Conservation (phyloP, 2,888 invertebrate genomes). For the Hypercompe scribonia region DNA sequence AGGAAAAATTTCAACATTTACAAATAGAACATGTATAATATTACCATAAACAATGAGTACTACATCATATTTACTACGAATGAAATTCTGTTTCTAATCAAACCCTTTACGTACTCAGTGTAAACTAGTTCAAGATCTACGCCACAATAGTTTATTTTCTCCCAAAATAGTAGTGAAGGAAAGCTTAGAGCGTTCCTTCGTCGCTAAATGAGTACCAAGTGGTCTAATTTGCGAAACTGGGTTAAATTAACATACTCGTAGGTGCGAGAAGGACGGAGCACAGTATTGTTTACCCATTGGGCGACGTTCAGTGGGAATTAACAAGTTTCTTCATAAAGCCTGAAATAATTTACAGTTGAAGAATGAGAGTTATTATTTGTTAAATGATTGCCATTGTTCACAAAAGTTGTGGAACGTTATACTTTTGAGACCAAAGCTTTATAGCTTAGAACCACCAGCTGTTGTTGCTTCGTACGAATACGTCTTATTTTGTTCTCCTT, state of each 20-base stretch:
- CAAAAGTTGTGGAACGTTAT: background rate
- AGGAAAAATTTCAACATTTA: too few species aligned
- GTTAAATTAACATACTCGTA: slow-evolving; percentile 59
- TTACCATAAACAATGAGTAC: background rate
- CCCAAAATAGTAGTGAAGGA: slow-evolving; percentile 42
- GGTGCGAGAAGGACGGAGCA: slow-evolving; percentile 26
- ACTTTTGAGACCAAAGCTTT: background rate
- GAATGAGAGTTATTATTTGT: slow-evolving; percentile 13
- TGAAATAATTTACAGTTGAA: slow-evolving; percentile 15
- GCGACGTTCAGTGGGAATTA: slow-evolving; percentile 51
- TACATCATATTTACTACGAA: background rate
- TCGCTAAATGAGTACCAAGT: slow-evolving; percentile 31
- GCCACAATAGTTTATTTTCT: slow-evolving; percentile 31
- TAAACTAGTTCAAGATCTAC: background rate
- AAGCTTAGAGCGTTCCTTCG: slow-evolving; percentile 28
- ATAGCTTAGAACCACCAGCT: background rate
- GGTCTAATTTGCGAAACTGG: slow-evolving; percentile 54
- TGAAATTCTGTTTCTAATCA: background rate
- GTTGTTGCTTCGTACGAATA: background rate
- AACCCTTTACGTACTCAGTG: background rate
- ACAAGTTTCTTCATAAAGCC: slow-evolving; percentile 56
- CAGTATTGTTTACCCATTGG: slow-evolving; percentile 57
- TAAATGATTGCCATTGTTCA: slow-evolving; percentile 10
- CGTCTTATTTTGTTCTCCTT: too few species aligned
- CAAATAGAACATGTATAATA: too few species aligned